Conservation (phyloP, 2,888 invertebrate genomes). For the Dynastes hyllus region DNA sequence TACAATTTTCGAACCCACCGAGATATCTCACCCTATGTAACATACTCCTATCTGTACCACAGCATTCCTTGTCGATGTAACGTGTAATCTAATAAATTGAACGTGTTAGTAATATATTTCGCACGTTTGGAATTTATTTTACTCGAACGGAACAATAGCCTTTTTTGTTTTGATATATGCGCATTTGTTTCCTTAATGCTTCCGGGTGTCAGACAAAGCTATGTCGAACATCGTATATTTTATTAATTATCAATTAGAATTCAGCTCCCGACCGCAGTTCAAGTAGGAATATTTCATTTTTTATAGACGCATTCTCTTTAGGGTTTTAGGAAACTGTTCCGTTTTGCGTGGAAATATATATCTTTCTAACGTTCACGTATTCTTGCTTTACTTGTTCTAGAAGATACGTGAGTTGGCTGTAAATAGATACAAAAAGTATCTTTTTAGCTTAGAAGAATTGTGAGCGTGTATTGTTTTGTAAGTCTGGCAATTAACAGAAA, state of each 20-base stretch:
- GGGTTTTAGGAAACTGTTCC: not conserved
- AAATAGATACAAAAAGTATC: not conserved
- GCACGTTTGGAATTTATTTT: not conserved
- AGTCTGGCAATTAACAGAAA: too few relatives aligned
- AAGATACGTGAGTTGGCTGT: not conserved
- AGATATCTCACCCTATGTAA: too few relatives aligned
- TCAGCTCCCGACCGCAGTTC: slow-evolving; percentile 15
- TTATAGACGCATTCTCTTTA: slow-evolving; percentile 21
- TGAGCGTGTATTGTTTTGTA: too few relatives aligned
- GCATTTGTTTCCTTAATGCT: not conserved
- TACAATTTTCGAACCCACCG: too few relatives aligned
- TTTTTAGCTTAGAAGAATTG: too few relatives aligned
- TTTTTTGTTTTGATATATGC: not conserved
- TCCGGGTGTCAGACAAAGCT: not conserved
- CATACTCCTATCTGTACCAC: too few relatives aligned
- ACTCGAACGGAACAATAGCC: not conserved
- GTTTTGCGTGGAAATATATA: slow-evolving; percentile 7
- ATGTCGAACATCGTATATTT: slow-evolving; percentile 14
- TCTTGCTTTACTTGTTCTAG: not conserved
- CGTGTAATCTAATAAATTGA: too few relatives aligned
- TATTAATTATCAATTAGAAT: slow-evolving; percentile 23
- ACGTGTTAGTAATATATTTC: not conserved
- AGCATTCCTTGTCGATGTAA: too few relatives aligned
- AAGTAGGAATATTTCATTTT: slow-evolving; percentile 27
- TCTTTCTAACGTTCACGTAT: slow-evolving; percentile 20